Conservation (phyloP, 2,797 vertebrate genomes). For the Neoniphon sammara region DNA sequence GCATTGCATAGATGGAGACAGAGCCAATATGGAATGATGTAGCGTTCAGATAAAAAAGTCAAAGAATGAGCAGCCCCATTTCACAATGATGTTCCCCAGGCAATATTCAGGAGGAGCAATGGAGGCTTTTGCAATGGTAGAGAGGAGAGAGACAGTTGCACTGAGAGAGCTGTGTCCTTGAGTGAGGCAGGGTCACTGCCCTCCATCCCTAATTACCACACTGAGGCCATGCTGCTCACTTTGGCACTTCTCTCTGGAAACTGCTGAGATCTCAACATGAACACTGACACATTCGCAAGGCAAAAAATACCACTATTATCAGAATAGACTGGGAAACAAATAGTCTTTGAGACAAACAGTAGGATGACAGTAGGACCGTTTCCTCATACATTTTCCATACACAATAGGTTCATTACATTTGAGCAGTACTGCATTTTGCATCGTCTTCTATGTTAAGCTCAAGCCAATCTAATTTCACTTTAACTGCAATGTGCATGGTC, state of each 20-base stretch:
- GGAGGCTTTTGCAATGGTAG: constrained; percentile 40
- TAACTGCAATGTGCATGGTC: not conserved
- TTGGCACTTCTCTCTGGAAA: constrained; percentile 59
- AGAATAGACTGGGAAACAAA: constrained; percentile 17
- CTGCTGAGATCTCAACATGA: constrained; percentile 43
- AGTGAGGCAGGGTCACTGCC: constrained; percentile 59
- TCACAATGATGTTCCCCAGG: constrained; percentile 49
- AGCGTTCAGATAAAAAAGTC: constrained; percentile 64
- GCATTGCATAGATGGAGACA: constrained; percentile 45
- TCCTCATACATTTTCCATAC: not conserved
- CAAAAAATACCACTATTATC: constrained; percentile 42
- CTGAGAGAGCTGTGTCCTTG: constrained; percentile 66
- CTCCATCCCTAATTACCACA: constrained; percentile 67
- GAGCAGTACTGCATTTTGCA: not conserved
- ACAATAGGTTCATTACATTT: not conserved
- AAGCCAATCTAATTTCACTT: not conserved
- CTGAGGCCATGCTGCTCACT: constrained; percentile 52
- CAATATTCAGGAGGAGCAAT: constrained; percentile 36
- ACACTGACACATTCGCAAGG: constrained; percentile 28
- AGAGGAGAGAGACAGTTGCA: constrained; percentile 21
- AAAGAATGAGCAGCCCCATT: constrained; percentile 50
- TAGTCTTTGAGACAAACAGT: not conserved
- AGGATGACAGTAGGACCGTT: not conserved
- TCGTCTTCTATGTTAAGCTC: not conserved
- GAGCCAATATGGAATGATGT: constrained; percentile 55